Conservation (phyloP, 2,888 invertebrate genomes). For the Sarcophaga carnaria region DNA sequence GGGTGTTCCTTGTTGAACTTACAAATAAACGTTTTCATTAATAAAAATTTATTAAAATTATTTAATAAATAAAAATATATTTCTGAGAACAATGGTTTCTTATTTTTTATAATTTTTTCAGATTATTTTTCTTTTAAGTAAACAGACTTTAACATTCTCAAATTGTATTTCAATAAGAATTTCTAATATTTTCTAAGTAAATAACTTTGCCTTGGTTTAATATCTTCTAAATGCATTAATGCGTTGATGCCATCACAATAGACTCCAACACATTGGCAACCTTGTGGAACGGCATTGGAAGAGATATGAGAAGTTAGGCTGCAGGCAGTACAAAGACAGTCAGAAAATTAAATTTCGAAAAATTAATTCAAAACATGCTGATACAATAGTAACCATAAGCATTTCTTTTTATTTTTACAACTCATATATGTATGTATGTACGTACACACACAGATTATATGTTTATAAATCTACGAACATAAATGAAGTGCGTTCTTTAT, state of each 20-base stretch:
- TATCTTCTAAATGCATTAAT: constrained; percentile 10
- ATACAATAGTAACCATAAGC: constrained; percentile 25
- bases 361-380: constrained; percentile 44
- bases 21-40: no score
- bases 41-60: no score
- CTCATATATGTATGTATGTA: not conserved
- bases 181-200: not conserved
- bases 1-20: no score
- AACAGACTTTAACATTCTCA: not conserved
- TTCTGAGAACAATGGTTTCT: not conserved
- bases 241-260: constrained; percentile 14
- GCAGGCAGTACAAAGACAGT: not conserved
- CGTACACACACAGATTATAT: not conserved
- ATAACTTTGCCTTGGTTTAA: not conserved
- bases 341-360: constrained; percentile 45
- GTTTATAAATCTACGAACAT: not conserved
- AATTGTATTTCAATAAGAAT: not conserved
- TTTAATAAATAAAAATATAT: no score
- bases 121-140: not conserved
- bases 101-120: not conserved
- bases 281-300: not conserved
- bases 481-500: not conserved
- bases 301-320: not conserved
- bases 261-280: not conserved
- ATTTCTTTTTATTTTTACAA: not conserved